Evolutionary conservation across 2,797 vertebrate species (phyloP).

Genomic region (Coccyzus lansbergi): DNA sequence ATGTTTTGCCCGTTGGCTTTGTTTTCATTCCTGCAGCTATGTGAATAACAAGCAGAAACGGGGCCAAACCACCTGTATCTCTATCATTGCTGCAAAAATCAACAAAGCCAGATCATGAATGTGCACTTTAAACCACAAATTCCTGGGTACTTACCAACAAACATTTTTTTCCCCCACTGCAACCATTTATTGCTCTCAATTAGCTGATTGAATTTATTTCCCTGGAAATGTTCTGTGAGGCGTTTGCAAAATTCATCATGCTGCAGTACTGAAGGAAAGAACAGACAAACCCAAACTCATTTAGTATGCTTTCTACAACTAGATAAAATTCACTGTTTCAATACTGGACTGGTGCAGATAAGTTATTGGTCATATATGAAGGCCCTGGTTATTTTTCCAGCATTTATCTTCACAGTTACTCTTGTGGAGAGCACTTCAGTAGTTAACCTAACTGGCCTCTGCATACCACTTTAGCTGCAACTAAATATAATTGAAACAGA

Average conservation of each 20-base stretch:
- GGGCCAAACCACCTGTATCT: slow-evolving; percentile 42
- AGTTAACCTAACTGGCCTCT: background rate
- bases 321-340: background rate
- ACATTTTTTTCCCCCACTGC: background rate
- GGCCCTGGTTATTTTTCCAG: background rate
- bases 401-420: background rate
- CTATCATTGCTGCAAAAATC: background rate
- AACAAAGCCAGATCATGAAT: background rate
- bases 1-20: slow-evolving; percentile 47
- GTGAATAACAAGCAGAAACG: background rate
- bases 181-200: background rate
- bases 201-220: background rate
- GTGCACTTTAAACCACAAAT: background rate
- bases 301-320: background rate
- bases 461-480: background rate
- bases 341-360: background rate
- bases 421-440: background rate
- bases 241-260: accelerated
- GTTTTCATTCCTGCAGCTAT: slow-evolving; percentile 37
- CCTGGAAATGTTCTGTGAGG: background rate
- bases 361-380: background rate
- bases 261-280: background rate
- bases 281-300: background rate
- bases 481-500: background rate
- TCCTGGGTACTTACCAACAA: slow-evolving; percentile 2